These are phyloP conservation scores for Brachionus asplanchnoidis DNA, from an alignment of 1,140 invertebrate species.

Conservation along the genomic window DNA sequence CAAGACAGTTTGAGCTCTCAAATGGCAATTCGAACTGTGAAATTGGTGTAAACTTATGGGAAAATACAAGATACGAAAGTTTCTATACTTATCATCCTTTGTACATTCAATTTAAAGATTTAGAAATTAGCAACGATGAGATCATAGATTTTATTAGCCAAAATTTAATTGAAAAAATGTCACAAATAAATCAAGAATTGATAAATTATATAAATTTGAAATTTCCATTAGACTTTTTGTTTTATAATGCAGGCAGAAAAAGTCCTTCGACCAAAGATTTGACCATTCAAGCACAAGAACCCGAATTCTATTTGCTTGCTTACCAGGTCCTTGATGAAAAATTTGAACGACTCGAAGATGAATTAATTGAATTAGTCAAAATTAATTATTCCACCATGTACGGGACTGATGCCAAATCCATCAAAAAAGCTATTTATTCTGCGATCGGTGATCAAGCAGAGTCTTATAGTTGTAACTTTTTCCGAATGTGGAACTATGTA, in stretches of 20 bases:
- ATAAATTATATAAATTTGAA: neutral
- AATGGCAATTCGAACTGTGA: neutral
- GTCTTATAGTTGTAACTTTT: constrained; percentile 3
- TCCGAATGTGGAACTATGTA: neutral
- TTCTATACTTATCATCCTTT: neutral
- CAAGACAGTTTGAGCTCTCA: neutral
- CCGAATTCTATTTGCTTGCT: neutral
- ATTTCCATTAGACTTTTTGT: constrained; percentile 17
- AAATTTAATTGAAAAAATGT: neutral
- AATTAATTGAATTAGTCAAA: neutral
- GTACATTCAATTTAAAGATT: neutral
- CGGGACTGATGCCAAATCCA: neutral
- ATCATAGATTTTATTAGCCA: neutral
- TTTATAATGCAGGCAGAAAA: neutral
- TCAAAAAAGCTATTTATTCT: neutral
- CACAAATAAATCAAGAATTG: neutral
- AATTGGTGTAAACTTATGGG: neutral
- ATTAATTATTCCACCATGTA: neutral
- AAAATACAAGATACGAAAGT: neutral
- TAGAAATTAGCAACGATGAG: neutral
- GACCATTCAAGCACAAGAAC: neutral
- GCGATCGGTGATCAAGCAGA: neutral
- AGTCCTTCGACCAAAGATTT: neutral
- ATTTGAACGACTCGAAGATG: neutral
- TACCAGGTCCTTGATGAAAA: constrained; percentile 9